A percentile compares a stretch with the other conserved stretches of the same genome.
phyloP scores from a whole-genome alignment of 2,113 vertebrate genomes.

The Rostratula benghalensis region DNA sequence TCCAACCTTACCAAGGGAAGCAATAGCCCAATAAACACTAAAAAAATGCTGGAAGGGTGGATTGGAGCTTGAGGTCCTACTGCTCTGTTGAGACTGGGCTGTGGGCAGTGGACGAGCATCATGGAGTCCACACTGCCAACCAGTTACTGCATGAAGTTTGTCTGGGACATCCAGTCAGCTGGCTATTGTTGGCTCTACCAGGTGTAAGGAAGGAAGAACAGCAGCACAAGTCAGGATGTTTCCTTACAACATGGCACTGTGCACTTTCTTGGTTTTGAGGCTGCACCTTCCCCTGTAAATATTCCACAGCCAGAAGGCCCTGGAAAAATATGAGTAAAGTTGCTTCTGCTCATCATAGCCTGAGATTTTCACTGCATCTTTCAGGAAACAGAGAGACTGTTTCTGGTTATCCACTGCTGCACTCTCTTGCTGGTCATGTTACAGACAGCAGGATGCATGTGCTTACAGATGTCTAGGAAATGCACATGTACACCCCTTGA shows the following conservation, averaged over 20 bases:
- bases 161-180: neutral
- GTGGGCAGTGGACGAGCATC: neutral
- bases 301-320: neutral
- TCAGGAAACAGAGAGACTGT: neutral
- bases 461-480: neutral
- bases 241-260: neutral
- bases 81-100: neutral
- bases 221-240: neutral
- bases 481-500: neutral
- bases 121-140: neutral
- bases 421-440: neutral
- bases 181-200: neutral
- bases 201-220: neutral
- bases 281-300: neutral
- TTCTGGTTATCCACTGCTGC: neutral
- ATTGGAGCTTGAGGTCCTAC: neutral
- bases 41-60: neutral
- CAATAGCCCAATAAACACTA: neutral
- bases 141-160: neutral
- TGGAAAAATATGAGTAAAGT: neutral
- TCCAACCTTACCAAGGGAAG: neutral
- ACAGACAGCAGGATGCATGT: neutral
- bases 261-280: neutral
- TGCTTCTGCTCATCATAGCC: neutral
- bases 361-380: neutral